Evolutionary conservation across 2,113 vertebrate species (phyloP).

Genomic region (Rhinolophus sinicus): DNA sequence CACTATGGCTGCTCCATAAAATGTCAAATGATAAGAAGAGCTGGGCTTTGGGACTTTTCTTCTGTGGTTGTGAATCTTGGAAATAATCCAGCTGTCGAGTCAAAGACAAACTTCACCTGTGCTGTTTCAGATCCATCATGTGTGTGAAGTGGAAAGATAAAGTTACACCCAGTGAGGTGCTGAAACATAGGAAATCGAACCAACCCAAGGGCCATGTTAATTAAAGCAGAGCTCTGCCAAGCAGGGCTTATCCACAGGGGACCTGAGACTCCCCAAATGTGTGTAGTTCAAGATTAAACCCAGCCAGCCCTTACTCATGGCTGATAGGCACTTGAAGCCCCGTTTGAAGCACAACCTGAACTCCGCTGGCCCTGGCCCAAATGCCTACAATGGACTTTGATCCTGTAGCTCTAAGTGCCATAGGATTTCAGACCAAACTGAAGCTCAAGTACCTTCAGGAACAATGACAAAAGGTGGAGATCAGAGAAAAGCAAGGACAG

Average conservation of each 20-base stretch:
- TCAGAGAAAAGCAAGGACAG: background rate
- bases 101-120: conserved; percentile 74
- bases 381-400: conserved; percentile 23
- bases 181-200: conserved; percentile 67
- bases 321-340: background rate
- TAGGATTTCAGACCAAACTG: conserved; percentile 40
- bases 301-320: background rate
- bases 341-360: conserved; percentile 6
- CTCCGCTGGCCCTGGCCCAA: conserved; percentile 20
- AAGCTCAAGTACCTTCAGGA: conserved; percentile 8
- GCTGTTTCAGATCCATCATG: conserved; percentile 70
- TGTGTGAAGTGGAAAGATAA: conserved; percentile 63
- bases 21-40: conserved; percentile 47
- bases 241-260: conserved; percentile 43
- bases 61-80: conserved; percentile 46
- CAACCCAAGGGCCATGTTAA: conserved; percentile 43
- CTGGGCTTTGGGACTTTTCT: conserved; percentile 52
- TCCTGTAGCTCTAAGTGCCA: conserved; percentile 23
- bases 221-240: conserved; percentile 62
- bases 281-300: conserved; percentile 20
- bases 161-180: conserved; percentile 60
- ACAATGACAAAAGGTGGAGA: background rate
- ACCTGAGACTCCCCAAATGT: background rate
- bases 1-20: conserved; percentile 30
- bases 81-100: conserved; percentile 69